Evolutionary conservation across 2,797 vertebrate genomes (phyloP), one percentile per base, ranked within the genome.

Genomic region (Lagocephalus sceleratus): DNA sequence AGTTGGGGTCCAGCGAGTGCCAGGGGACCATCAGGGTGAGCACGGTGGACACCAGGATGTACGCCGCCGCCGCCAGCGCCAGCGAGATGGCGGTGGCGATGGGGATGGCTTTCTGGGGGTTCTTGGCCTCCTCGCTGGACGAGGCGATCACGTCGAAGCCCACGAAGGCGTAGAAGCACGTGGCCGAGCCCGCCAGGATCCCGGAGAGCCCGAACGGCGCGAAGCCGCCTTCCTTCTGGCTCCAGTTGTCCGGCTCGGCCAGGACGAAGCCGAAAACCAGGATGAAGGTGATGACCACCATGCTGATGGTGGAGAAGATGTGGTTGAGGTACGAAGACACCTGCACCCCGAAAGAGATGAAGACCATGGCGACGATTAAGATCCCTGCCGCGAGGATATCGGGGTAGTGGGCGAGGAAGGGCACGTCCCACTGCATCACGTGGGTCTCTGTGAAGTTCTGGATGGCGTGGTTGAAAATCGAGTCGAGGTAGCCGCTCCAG

Each of bases 291-390:
- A 96, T 94, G 76, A 96, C 84, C 0, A 49, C 75, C 89, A 99
- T 90, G 63, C 94, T 98, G 56, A 98, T 32, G n/a, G 68, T 77
- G 0, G 94, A 95, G 80, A 99, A 97, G 63, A 95, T 84, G 0
- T 98, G 96, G 79, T 98, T 99, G 55, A 99, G 92, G 91, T 94
- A 98, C 48, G 94, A 96, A 32, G 96, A 99, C 60, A 98, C 93
- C 20, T 91, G 92, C 46, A 95, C 96, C 20, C 97, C 97, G 0
- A 97, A 98, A 45, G 94, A 96, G 81, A 98, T 94, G 70, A 98
- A 94, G 64, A 90, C 47, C 0, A 94, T 94, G 38, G 94, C 96
- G 14, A 98, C 54, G 11, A 99, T 44, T 25, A 98, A 75, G 64
- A 98, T 90, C 56, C 91, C 91, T 0, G 94, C 92, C 0, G 96